phyloP scores from a whole-genome alignment of 1,140 invertebrate species.

The Octopus bimaculoides region DNA sequence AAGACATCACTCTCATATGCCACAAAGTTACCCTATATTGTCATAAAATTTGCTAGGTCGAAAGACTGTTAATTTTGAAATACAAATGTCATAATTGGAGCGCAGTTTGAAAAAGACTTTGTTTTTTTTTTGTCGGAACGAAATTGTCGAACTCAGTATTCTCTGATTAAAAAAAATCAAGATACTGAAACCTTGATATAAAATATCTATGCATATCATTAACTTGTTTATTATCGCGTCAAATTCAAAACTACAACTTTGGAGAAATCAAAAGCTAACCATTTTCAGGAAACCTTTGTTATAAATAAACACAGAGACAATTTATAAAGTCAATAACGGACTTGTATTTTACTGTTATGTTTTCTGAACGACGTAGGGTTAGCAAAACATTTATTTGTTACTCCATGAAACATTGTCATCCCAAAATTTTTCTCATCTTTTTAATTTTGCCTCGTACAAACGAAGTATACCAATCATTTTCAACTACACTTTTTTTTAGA shows the following conservation, averaged over 20 bases:
- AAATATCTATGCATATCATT: background rate
- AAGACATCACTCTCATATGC: background rate
- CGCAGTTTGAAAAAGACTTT: background rate
- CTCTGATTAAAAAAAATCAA: background rate
- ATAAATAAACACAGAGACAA: background rate
- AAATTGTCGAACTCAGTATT: background rate
- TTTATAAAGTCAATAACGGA: background rate
- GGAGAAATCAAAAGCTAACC: slow-evolving; percentile 1
- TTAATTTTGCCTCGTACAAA: slow-evolving; percentile 5
- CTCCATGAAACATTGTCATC: slow-evolving; percentile 4
- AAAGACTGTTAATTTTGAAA: background rate
- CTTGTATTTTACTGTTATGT: background rate
- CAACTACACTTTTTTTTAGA: background rate
- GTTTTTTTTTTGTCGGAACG: background rate
- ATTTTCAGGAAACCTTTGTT: slow-evolving; percentile 5
- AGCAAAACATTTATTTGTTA: background rate
- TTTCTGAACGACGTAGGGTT: background rate
- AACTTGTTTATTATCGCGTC: background rate
- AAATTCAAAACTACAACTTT: background rate
- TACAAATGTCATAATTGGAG: slow-evolving; percentile 2
- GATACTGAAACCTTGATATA: background rate
- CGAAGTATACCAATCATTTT: background rate
- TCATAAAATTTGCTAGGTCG: background rate
- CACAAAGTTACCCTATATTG: background rate
- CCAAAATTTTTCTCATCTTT: background rate